These are phyloP conservation scores for Platypus cylindrus DNA, from an alignment of 2,888 invertebrate genomes.

Conservation along the genomic window DNA sequence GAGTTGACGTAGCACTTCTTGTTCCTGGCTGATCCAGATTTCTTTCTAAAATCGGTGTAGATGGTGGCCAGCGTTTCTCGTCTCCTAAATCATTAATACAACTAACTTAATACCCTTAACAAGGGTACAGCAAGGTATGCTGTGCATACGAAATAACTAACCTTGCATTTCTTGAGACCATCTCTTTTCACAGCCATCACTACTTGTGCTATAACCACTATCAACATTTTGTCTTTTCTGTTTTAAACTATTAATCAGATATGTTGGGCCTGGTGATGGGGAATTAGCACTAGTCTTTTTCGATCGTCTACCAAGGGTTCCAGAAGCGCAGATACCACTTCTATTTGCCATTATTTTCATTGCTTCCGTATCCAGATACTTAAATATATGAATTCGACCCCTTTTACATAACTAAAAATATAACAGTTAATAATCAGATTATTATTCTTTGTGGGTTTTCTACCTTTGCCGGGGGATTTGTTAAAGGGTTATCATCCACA, in stretches of 20 bases:
- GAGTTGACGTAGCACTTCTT: constrained; percentile 37
- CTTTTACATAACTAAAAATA: constrained; percentile 68
- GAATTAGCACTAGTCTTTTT: constrained; percentile 37
- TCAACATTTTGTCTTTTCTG: constrained; percentile 67
- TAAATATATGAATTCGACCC: constrained; percentile 89
- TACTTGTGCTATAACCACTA: constrained; percentile 78
- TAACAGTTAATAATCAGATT: not conserved
- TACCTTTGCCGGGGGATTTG: constrained; percentile 86
- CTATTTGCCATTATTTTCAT: constrained; percentile 50
- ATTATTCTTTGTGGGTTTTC: constrained; percentile 31
- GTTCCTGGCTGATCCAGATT: constrained; percentile 27
- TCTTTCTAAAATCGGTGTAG: constrained; percentile 27
- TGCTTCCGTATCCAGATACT: constrained; percentile 83
- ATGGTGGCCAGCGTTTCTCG: constrained; percentile 30
- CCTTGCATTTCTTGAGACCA: constrained; percentile 69
- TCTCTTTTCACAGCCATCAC: constrained; percentile 71
- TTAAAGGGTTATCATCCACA: constrained; percentile 81
- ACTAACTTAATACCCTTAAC: too few relatives aligned
- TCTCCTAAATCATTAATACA: constrained; percentile 22
- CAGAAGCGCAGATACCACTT: constrained; percentile 34
- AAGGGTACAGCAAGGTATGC: too few relatives aligned
- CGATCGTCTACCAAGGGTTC: constrained; percentile 41
- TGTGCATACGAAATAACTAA: constrained; percentile 15
- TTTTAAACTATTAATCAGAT: constrained; percentile 33
- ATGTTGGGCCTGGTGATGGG: constrained; percentile 33